Conservation (phyloP, 2,113 vertebrate species). For the Otus sunia region DNA sequence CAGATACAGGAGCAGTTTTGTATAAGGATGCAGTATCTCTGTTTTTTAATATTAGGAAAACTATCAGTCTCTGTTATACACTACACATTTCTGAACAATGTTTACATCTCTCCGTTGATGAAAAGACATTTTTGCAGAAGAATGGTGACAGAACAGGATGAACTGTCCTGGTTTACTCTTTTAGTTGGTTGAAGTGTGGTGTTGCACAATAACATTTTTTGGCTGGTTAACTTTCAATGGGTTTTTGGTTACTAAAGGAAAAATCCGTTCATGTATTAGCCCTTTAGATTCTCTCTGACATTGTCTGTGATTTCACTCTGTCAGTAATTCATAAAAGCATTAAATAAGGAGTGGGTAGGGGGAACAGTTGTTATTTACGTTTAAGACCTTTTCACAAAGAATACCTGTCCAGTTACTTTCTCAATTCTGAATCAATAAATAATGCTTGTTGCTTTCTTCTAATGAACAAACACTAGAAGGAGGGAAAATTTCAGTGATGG, state of each 20-base stretch:
- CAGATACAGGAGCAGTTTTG: background rate
- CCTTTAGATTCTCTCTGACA: background rate
- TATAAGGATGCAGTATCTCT: background rate
- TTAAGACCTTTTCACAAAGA: background rate
- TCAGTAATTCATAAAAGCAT: background rate
- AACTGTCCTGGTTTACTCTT: background rate
- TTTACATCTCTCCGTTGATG: background rate
- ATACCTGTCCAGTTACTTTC: background rate
- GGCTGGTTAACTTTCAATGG: background rate
- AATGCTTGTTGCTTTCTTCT: background rate
- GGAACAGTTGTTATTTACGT: background rate
- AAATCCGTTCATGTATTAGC: background rate
- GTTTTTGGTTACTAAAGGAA: background rate
- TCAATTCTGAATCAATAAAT: background rate
- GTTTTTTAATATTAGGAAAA: background rate
- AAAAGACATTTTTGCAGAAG: background rate
- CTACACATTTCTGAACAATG: background rate
- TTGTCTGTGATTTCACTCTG: background rate
- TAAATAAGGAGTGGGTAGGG: background rate
- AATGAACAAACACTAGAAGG: background rate
- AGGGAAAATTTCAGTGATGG: background rate
- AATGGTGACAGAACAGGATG: background rate
- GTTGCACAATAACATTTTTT: background rate
- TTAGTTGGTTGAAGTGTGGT: background rate
- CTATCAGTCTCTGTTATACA: background rate